Conservation (phyloP, 1,140 invertebrate genomes). For the Polypedilum vanderplanki region DNA sequence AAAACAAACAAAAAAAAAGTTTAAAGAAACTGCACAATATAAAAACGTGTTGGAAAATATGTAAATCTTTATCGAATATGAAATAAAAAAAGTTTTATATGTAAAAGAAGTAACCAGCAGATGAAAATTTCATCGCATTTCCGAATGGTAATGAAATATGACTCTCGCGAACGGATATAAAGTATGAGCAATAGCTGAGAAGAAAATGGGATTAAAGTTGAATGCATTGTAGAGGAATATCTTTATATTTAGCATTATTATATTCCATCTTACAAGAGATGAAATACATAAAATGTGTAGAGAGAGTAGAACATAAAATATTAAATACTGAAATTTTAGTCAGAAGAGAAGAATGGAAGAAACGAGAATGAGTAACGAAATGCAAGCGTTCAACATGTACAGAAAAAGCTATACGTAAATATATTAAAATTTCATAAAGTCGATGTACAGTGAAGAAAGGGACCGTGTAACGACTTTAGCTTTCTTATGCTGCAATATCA, state of each 20-base stretch:
- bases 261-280: too few relatives aligned
- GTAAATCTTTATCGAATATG: neutral
- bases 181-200: neutral
- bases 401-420: too few relatives aligned
- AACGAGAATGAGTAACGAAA: neutral
- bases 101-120: constrained; percentile 9
- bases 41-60: constrained; percentile 13
- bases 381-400: neutral
- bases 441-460: neutral
- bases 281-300: neutral
- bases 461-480: neutral
- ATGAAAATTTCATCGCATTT: constrained; percentile 26
- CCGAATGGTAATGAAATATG: constrained; percentile 27
- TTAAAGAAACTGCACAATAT: neutral
- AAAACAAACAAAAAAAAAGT: too few relatives aligned
- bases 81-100: neutral
- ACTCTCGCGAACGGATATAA: neutral
- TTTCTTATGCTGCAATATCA: neutral
- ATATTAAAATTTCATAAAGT: constrained; percentile 15
- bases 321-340: neutral
- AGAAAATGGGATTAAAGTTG: neutral
- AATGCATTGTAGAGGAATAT: neutral
- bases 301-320: constrained; percentile 4
- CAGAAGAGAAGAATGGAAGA: neutral
- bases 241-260: too few relatives aligned